A percentile compares a stretch with the other conserved stretches of the same genome.
Conservation (phyloP, 2,113 vertebrate genomes). For the Nannobrachium achirus region DNA sequence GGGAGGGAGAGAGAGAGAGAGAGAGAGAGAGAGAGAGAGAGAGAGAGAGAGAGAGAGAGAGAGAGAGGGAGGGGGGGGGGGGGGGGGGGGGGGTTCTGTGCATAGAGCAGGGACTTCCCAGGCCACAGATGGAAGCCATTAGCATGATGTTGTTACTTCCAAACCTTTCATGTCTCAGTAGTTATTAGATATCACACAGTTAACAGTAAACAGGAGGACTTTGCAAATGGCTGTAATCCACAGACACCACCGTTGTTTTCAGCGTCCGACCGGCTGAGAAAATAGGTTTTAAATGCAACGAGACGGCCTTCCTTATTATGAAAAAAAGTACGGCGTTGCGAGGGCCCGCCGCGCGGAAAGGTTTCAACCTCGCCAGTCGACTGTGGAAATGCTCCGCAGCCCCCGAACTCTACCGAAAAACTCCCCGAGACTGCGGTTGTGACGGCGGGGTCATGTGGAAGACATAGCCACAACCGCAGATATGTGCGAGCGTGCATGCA, state of each 20-base stretch:
- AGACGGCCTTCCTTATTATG: slow-evolving; percentile 67
- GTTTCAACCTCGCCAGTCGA: slow-evolving; percentile 68
- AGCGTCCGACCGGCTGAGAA: slow-evolving; percentile 36
- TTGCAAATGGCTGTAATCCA: slow-evolving; percentile 70
- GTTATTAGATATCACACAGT: slow-evolving; percentile 78
- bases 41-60: slow-evolving; percentile 37
- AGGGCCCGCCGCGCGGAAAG: slow-evolving; percentile 55
- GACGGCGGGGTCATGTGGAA: slow-evolving; percentile 63
- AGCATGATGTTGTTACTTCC: slow-evolving; percentile 72
- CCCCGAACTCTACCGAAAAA: slow-evolving; percentile 59
- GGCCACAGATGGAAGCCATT: slow-evolving; percentile 79
- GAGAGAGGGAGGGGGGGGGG: slow-evolving; percentile 2
- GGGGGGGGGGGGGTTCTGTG: slow-evolving; percentile 58
- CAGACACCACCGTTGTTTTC: slow-evolving; percentile 67
- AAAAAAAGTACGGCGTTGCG: slow-evolving; percentile 57
- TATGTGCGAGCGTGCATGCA: slow-evolving; percentile 40
- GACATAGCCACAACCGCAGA: slow-evolving; percentile 71
- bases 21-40: neutral
- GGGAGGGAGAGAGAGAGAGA: slow-evolving; percentile 6
- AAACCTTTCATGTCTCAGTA: slow-evolving; percentile 76
- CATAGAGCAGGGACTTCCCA: slow-evolving; percentile 76
- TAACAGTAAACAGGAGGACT: slow-evolving; percentile 74
- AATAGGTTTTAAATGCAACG: slow-evolving; percentile 63
- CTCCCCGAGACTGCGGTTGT: slow-evolving; percentile 63
- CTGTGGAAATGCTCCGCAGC: slow-evolving; percentile 69